These are phyloP conservation scores for Drosophila insularis DNA, from an alignment of 1,140 invertebrate species.

Conservation along the genomic window DNA sequence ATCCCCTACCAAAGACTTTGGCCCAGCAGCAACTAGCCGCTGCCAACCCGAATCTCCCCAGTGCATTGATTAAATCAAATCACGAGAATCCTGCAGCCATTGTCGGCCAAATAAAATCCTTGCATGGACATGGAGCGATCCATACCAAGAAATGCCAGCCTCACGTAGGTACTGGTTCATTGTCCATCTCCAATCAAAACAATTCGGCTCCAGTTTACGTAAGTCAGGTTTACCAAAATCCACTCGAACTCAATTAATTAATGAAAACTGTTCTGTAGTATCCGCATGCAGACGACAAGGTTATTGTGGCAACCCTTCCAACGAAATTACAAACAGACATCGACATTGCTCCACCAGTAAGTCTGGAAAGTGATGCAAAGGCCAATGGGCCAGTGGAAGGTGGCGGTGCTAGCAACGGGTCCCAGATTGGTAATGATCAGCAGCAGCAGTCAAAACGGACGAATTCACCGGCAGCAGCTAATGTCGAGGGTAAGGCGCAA, in stretches of 20 bases:
- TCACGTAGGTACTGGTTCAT: slow-evolving; percentile 18
- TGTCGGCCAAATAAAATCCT: slow-evolving; percentile 31
- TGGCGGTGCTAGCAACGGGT: slow-evolving; percentile 5
- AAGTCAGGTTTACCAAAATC: slow-evolving; percentile 22
- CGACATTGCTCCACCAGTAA: slow-evolving; percentile 2
- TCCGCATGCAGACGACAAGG: slow-evolving; percentile 40
- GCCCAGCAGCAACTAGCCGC: slow-evolving; percentile 33
- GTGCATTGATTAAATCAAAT: slow-evolving; percentile 46
- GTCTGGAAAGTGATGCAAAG: slow-evolving; percentile 15
- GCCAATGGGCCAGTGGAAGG: not conserved
- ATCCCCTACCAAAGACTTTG: slow-evolving; percentile 41
- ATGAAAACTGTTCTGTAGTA: slow-evolving; percentile 37
- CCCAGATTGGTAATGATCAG: slow-evolving; percentile 2
- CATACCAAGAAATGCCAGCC: slow-evolving; percentile 38
- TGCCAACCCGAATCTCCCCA: slow-evolving; percentile 43
- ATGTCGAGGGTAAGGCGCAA: not conserved
- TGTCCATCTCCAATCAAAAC: slow-evolving; percentile 51
- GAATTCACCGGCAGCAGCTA: not conserved
- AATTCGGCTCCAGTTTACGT: slow-evolving; percentile 68
- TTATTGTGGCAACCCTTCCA: slow-evolving; percentile 9
- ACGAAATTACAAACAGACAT: slow-evolving; percentile 28
- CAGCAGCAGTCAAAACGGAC: slow-evolving; percentile 22
- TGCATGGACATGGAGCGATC: slow-evolving; percentile 27
- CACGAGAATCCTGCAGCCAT: slow-evolving; percentile 23
- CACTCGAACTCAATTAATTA: not conserved